phyloP scores from a whole-genome alignment of 2,797 vertebrate species.

The Hydrophis major region DNA sequence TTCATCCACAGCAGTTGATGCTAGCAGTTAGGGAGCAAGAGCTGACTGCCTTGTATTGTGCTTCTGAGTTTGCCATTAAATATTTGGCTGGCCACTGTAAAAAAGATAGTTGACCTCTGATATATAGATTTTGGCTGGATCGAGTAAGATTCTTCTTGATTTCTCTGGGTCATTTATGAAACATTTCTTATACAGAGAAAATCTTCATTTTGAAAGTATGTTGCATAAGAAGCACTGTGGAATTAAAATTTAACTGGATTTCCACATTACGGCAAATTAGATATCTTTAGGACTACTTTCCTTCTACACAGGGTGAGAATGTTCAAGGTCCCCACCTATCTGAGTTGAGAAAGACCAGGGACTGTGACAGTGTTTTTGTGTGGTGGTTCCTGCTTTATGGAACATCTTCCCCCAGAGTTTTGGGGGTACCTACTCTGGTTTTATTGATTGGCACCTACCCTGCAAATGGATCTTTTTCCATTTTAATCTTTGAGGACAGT shows the following conservation, averaged over 20 bases:
- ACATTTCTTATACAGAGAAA: background rate
- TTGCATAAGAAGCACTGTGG: background rate
- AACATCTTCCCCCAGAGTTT: background rate
- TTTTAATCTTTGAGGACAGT: background rate
- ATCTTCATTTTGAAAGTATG: background rate
- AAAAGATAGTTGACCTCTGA: background rate
- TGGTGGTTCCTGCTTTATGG: background rate
- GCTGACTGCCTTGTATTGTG: background rate
- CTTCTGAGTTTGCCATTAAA: background rate
- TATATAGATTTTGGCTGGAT: background rate
- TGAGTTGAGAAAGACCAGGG: background rate
- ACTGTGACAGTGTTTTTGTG: background rate
- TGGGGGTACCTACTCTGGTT: background rate
- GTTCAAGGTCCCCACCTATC: background rate
- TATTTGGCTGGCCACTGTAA: background rate
- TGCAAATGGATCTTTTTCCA: background rate
- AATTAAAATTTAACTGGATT: background rate
- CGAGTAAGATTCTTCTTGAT: background rate
- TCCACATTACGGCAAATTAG: background rate
- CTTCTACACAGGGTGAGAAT: background rate
- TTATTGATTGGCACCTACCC: background rate
- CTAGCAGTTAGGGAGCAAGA: background rate
- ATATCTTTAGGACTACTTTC: background rate
- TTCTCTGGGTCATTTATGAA: background rate
- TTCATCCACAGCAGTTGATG: background rate